Percentiles rank a stretch among this genome's conserved stretches.
Evolutionary conservation across 2,113 vertebrate genomes (phyloP).

Genomic region (Eupsittula cactorum): DNA sequence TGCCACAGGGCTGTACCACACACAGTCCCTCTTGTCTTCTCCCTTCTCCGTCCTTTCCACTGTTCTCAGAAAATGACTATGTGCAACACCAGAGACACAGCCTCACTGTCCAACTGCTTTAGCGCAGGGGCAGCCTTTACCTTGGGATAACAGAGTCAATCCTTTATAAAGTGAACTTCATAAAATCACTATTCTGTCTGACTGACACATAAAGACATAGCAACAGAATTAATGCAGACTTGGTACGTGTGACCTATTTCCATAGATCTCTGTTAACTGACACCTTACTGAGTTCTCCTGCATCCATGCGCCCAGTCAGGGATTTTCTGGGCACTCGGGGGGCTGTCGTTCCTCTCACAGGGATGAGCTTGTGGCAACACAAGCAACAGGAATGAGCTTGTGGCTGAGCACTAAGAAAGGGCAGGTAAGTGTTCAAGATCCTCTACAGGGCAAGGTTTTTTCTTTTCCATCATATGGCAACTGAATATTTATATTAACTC

Average conservation of each 20-base stretch:
- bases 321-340: fast-evolving
- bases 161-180: neutral
- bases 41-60: neutral
- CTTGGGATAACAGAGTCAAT: neutral
- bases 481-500: neutral
- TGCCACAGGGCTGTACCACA: fast-evolving
- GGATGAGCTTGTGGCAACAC: neutral
- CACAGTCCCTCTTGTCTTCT: neutral
- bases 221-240: neutral
- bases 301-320: neutral
- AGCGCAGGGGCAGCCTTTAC: neutral
- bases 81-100: neutral
- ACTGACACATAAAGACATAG: neutral
- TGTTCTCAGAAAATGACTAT: neutral
- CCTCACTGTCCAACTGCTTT: neutral
- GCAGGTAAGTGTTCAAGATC: neutral
- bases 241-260: neutral
- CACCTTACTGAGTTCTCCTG: neutral
- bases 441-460: fast-evolving
- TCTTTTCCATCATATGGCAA: neutral
- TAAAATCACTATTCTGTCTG: neutral
- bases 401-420: neutral
- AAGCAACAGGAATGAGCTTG: fast-evolving
- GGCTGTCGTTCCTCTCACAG: fast-evolving
- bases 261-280: neutral